Percentiles rank a stretch among this genome's conserved stretches.
These are phyloP conservation scores for Danio kyathit DNA, from an alignment of 2,797 vertebrate species.

Conservation along the genomic window DNA sequence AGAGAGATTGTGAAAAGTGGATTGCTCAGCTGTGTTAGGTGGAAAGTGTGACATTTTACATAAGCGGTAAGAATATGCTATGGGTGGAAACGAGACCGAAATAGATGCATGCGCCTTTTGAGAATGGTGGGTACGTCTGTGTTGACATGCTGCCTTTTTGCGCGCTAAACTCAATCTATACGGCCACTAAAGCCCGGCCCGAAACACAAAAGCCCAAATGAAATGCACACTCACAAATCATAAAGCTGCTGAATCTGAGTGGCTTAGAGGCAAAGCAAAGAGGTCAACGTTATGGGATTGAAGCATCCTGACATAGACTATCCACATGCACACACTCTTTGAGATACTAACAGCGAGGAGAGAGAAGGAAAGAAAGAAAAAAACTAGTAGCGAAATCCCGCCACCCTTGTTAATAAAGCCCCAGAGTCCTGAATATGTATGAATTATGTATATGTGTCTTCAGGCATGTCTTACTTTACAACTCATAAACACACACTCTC, in stretches of 20 bases:
- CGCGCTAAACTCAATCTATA: constrained; percentile 7
- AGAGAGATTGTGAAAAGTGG: constrained; percentile 31
- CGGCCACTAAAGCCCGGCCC: not conserved
- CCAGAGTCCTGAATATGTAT: constrained; percentile 45
- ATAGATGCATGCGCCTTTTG: constrained; percentile 23
- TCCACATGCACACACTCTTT: constrained; percentile 6
- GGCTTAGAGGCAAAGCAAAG: constrained; percentile 39
- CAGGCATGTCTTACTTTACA: constrained; percentile 48
- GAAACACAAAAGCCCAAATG: constrained; percentile 38
- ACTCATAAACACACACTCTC: constrained; percentile 43
- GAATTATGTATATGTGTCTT: constrained; percentile 59
- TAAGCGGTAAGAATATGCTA: constrained; percentile 40
- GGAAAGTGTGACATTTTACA: constrained; percentile 34
- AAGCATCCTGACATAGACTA: constrained; percentile 19
- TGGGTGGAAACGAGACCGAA: constrained; percentile 26
- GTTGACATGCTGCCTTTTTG: not conserved
- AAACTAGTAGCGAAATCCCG: constrained; percentile 43
- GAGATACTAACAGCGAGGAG: constrained; percentile 25
- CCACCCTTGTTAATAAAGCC: constrained; percentile 56
- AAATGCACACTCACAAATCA: constrained; percentile 41
- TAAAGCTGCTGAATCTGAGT: constrained; percentile 24
- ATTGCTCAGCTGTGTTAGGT: constrained; percentile 39
- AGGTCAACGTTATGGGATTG: constrained; percentile 32
- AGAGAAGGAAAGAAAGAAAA: not conserved
- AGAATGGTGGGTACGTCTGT: constrained; percentile 4